Percentiles rank a stretch among this genome's conserved stretches.
Conservation (phyloP, 2,113 vertebrate genomes). For the Dipodomys merriami region DNA sequence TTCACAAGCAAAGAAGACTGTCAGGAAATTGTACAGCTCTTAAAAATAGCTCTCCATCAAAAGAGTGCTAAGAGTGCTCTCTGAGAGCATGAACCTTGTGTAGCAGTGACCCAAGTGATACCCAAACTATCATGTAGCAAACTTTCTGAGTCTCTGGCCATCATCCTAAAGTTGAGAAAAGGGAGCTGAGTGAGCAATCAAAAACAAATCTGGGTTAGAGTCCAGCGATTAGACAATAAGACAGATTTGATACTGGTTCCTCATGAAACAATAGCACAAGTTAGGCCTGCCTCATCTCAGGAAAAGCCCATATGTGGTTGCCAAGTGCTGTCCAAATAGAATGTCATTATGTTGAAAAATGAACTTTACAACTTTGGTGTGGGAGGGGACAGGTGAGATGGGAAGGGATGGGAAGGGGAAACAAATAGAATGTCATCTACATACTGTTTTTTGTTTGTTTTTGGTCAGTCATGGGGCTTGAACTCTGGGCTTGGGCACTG, state of each 20-base stretch:
- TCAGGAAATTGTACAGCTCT: slow-evolving; percentile 61
- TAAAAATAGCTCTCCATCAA: slow-evolving; percentile 67
- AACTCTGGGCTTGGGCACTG: no score
- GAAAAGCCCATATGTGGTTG: accelerated
- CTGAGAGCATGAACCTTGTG: background rate
- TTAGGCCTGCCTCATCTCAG: background rate
- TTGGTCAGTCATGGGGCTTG: no score
- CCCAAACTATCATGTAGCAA: background rate
- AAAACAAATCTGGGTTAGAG: background rate
- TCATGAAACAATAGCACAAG: background rate
- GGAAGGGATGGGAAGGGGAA: no score
- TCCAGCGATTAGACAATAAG: slow-evolving; percentile 41
- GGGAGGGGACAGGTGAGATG: no score
- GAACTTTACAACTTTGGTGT: no score
- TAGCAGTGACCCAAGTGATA: background rate
- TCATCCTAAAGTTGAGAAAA: slow-evolving; percentile 60
- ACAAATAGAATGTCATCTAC: no score
- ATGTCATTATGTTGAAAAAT: no score
- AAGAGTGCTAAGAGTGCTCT: slow-evolving; percentile 3
- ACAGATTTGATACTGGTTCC: background rate
- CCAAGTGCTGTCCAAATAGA: background rate
- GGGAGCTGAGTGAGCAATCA: slow-evolving; percentile 14
- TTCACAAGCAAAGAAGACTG: slow-evolving; percentile 65
- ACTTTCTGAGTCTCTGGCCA: slow-evolving; percentile 47
- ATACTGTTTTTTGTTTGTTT: no score